Evolutionary conservation across 1,140 invertebrate species (phyloP).

Genomic region (Geopemphigus sp.): DNA sequence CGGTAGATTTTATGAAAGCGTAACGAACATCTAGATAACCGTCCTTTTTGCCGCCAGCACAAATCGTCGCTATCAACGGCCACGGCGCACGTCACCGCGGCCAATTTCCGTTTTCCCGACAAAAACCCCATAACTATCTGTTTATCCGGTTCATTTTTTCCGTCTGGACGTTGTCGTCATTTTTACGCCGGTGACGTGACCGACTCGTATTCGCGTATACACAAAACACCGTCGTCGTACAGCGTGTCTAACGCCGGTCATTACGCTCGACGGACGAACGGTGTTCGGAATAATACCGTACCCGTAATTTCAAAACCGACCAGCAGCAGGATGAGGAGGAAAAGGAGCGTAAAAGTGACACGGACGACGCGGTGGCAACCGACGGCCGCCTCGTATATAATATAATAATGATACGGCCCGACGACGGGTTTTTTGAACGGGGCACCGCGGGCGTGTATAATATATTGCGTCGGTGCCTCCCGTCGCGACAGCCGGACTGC

Average conservation of each 20-base stretch:
- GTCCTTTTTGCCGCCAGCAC: background rate
- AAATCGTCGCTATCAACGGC: no score
- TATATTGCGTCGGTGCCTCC: no score
- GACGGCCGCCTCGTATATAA: no score
- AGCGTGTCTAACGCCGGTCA: background rate
- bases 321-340: no score
- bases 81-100: background rate
- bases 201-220: slow-evolving; percentile 23
- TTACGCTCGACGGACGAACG: background rate
- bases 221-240: background rate
- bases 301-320: no score
- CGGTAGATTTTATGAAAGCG: no score
- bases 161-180: background rate
- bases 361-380: background rate
- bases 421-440: no score
- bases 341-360: no score
- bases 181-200: slow-evolving; percentile 37
- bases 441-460: no score
- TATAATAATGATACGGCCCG: background rate
- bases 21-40: background rate
- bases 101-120: background rate
- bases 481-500: no score
- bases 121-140: no score
- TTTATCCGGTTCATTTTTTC: background rate
- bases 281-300: background rate